phyloP scores from a whole-genome alignment of 2,113 vertebrate species.

The Oryzias curvinotus region DNA sequence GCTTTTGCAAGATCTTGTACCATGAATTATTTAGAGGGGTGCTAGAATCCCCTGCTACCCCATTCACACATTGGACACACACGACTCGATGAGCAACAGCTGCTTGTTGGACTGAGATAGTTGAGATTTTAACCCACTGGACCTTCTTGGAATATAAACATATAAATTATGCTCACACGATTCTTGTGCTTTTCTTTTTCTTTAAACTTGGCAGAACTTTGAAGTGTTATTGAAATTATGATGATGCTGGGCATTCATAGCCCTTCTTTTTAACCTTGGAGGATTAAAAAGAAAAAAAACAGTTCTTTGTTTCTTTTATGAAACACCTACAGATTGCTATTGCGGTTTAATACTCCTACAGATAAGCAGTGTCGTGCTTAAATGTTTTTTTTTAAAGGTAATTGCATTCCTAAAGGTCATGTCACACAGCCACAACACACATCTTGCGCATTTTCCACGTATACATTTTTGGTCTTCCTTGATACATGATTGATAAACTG shows the following conservation, averaged over 20 bases:
- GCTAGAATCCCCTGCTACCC: background rate
- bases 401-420: too few species aligned
- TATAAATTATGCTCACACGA: too few species aligned
- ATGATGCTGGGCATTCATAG: background rate
- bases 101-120: conserved; percentile 31
- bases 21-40: background rate
- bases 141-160: conserved; percentile 4
- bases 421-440: too few species aligned
- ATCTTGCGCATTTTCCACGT: too few species aligned
- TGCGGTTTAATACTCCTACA: too few species aligned
- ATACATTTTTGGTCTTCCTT: too few species aligned
- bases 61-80: background rate
- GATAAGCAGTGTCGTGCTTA: too few species aligned
- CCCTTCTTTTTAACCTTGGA: background rate
- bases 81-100: background rate
- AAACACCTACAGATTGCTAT: too few species aligned
- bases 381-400: too few species aligned
- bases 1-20: background rate
- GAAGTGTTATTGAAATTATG: conserved; percentile 21
- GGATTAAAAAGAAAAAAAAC: background rate
- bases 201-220: conserved; percentile 32
- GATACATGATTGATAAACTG: too few species aligned
- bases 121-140: conserved; percentile 30
- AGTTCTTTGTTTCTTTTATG: background rate
- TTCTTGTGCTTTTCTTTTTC: conserved; percentile 1